These are phyloP conservation scores for Sarcophaga bullata DNA, from an alignment of 1,140 invertebrate species.

Conservation along the genomic window DNA sequence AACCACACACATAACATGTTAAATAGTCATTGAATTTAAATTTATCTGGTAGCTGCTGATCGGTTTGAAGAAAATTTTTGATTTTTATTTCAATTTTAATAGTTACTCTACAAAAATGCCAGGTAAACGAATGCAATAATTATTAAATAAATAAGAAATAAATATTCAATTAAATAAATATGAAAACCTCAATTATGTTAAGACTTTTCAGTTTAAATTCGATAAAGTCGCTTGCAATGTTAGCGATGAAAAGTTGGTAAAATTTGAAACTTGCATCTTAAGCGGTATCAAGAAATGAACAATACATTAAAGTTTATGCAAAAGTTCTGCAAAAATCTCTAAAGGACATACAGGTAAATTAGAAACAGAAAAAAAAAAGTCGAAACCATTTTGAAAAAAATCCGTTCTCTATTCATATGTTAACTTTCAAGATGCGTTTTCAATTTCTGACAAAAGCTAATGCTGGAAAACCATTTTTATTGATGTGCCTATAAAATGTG, in stretches of 20 bases:
- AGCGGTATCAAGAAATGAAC: background rate
- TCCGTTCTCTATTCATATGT: no score
- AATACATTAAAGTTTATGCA: background rate
- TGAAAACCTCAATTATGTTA: background rate
- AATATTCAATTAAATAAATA: background rate
- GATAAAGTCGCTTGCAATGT: background rate
- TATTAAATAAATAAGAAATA: no score
- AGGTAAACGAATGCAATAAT: no score
- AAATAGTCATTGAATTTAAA: no score
- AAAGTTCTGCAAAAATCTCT: background rate
- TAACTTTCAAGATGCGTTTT: background rate
- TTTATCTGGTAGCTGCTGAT: background rate
- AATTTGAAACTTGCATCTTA: background rate
- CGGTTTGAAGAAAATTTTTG: background rate
- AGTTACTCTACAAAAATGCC: background rate
- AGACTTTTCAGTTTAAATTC: background rate
- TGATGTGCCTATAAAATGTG: background rate
- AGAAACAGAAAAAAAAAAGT: background rate
- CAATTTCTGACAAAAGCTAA: background rate
- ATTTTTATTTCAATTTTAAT: background rate
- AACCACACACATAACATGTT: no score
- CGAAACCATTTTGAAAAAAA: no score
- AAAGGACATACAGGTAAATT: background rate
- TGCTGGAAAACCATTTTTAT: conserved; percentile 12
- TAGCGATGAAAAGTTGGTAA: background rate